phyloP scores from a whole-genome alignment of 2,797 vertebrate species.

The Sebastes matsubarae region DNA sequence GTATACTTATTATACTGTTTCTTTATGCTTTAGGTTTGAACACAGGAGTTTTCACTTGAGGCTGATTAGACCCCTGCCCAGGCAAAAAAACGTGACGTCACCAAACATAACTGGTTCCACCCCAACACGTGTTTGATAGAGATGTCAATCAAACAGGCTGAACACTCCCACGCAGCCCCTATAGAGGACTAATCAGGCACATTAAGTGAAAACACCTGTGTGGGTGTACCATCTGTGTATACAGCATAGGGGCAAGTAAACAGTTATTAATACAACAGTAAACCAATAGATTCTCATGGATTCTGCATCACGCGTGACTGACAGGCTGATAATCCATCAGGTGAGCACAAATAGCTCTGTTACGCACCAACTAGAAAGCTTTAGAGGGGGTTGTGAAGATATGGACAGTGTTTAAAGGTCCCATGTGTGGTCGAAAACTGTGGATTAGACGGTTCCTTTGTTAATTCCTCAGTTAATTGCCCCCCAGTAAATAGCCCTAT shows the following conservation, averaged over 20 bases:
- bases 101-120: neutral
- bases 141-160: constrained; percentile 2
- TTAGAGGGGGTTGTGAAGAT: neutral
- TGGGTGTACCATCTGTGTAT: neutral
- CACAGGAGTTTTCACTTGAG: neutral
- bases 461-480: constrained; percentile 38
- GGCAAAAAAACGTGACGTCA: neutral
- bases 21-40: too few relatives aligned
- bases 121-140: neutral
- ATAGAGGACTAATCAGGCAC: constrained; percentile 1
- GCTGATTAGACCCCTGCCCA: neutral
- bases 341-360: neutral
- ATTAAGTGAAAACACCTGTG: constrained; percentile 3
- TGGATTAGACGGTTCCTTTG: neutral
- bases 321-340: neutral
- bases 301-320: neutral
- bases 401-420: neutral
- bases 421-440: neutral
- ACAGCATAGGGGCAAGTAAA: neutral
- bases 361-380: neutral
- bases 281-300: neutral
- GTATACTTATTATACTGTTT: neutral
- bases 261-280: neutral
- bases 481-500: neutral
- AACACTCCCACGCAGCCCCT: neutral